Percentiles rank a stretch among this genome's conserved stretches.
These are phyloP conservation scores for Ctenomys sociabilis DNA, from an alignment of 2,113 vertebrate species.

Conservation along the genomic window DNA sequence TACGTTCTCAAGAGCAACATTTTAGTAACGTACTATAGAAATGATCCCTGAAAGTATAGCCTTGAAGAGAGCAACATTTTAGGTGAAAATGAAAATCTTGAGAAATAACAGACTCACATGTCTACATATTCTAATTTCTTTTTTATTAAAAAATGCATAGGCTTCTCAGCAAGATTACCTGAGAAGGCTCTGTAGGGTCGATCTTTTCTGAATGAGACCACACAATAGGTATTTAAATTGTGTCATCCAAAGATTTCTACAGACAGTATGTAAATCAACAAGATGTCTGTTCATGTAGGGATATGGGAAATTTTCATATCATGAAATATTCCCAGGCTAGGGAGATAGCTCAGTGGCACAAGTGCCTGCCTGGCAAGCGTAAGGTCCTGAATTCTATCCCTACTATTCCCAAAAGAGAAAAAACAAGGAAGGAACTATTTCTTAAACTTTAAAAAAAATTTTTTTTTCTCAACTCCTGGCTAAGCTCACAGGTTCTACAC, in stretches of 20 bases:
- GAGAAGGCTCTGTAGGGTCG: neutral
- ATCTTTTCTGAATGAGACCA: neutral
- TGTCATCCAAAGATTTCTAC: neutral
- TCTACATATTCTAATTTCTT: neutral
- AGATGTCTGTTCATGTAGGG: neutral
- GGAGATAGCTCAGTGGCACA: too few species aligned
- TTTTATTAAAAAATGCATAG: neutral
- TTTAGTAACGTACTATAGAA: too few species aligned
- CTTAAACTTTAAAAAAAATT: neutral
- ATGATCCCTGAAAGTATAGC: too few species aligned
- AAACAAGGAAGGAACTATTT: too few species aligned
- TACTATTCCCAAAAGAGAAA: too few species aligned
- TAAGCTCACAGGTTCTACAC: neutral
- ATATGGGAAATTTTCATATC: neutral
- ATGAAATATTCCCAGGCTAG: neutral
- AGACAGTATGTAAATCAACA: neutral
- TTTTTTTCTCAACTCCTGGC: neutral
- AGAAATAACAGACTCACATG: neutral
- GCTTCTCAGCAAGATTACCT: accelerated
- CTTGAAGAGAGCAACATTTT: neutral
- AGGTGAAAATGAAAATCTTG: slow-evolving; percentile 50
- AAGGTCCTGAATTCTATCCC: too few species aligned
- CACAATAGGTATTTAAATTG: neutral
- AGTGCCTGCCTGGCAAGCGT: too few species aligned
- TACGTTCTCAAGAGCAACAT: neutral